Evolutionary conservation across 1,140 invertebrate species (phyloP), one percentile per base, ranked within the genome.

Genomic region (Zeugodacus cucurbitae): DNA sequence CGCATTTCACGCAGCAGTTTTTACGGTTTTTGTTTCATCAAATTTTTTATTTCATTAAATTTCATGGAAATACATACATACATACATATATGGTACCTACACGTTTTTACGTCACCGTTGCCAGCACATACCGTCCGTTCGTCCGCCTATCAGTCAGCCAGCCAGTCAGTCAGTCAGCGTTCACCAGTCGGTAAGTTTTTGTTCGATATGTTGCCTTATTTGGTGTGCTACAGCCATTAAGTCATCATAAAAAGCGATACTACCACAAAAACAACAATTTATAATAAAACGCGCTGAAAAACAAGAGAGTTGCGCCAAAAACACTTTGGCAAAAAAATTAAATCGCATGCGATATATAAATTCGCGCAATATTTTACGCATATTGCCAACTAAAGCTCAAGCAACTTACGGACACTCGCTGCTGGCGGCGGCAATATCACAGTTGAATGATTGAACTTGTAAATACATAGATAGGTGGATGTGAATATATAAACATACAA

Each of bases 301-400:
- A 82, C 37, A 26, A 6, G 22, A 82, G 29, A 82, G 11, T n/a
- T 29, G 22, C 14, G 20, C 11, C 11, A 82, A 82, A 82, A 26
- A 48, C 41, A 3, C n/a, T 82, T n/a, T 26, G 20, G 74, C n/a
- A 14, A 82, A 82, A 74, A 34, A 74, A 74, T 34, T 74, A 82
- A 48, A 54, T 82, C 74, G 74, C 74, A 82, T 82, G 74, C 74
- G 74, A 82, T 82, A 82, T 82, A 82, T 48, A 82, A 82, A 82
- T 82, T 41, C 67, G 67, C 34, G 67, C 67, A 74, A 74, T 74
- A 74, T 74, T 74, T 82, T 82, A 82, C 41, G 74, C 74, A 82
- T 82, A 48, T 82, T 82, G 41, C 74, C 74, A 26, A 82, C 74
- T 82, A 82, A n/a, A 54, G 74, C 11, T 20, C 37, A 70, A 34